Evolutionary conservation across 2,888 invertebrate genomes (phyloP).

Genomic region (Epinotia ramella): DNA sequence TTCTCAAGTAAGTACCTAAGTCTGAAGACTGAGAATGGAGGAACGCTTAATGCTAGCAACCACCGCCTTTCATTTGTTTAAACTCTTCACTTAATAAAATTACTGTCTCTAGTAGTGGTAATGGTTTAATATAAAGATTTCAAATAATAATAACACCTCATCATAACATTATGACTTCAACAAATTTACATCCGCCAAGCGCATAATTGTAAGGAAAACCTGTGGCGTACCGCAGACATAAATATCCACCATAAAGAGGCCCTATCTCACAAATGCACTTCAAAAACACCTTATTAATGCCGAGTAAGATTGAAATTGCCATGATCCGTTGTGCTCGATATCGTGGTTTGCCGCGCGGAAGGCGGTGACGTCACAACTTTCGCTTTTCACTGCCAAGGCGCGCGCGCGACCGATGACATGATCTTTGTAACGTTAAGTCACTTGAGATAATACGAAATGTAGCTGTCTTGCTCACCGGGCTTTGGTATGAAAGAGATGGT

Average conservation of each 20-base stretch:
- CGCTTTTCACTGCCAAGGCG: conserved; percentile 84
- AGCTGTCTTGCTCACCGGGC: conserved; percentile 7
- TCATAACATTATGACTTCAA: conserved; percentile 15
- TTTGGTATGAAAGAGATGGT: not conserved
- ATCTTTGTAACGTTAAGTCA: conserved; percentile 37
- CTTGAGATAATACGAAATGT: conserved; percentile 18
- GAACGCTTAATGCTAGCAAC: too few species aligned
- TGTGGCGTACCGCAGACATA: conserved; percentile 36
- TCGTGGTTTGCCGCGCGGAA: conserved; percentile 49
- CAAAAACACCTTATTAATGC: not conserved
- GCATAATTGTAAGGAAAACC: conserved; percentile 32
- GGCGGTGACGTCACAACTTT: conserved; percentile 68
- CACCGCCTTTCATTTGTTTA: not conserved
- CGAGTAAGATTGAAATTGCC: conserved; percentile 13
- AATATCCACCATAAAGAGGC: not conserved
- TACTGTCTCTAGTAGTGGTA: not conserved
- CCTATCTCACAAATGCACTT: not conserved
- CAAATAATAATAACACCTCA: conserved; percentile 5
- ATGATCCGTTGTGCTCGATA: not conserved
- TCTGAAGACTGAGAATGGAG: too few species aligned
- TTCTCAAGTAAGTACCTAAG: too few species aligned
- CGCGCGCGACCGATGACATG: conserved; percentile 47
- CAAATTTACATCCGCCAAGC: conserved; percentile 20
- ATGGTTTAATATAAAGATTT: conserved; percentile 1
- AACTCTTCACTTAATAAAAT: not conserved